Evolutionary conservation across 2,113 vertebrate genomes (phyloP).

Genomic region (Toxotes jaculatrix): DNA sequence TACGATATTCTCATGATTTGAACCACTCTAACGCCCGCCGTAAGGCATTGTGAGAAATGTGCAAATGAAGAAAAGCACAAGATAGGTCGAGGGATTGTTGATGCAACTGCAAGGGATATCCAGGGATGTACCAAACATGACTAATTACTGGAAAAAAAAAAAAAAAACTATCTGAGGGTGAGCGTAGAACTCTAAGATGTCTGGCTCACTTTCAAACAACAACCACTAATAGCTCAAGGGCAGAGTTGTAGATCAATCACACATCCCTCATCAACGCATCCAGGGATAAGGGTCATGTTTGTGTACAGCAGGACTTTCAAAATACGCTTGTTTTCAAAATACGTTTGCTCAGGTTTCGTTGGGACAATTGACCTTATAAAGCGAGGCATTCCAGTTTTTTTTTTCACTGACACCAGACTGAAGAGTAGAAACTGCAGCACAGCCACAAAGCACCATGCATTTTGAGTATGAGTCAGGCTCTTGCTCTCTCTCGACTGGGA

Average conservation of each 20-base stretch:
- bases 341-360: conserved; percentile 21
- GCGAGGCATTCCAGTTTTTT: conserved; percentile 16
- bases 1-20: conserved; percentile 8
- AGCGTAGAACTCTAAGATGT: neutral
- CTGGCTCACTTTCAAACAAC: neutral
- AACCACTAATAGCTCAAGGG: conserved; percentile 23
- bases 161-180: neutral
- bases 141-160: neutral
- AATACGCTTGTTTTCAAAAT: conserved; percentile 63
- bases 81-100: neutral
- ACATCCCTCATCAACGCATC: conserved; percentile 13
- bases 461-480: conserved; percentile 47
- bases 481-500: conserved; percentile 17
- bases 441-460: conserved; percentile 31
- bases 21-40: neutral
- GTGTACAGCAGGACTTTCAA: conserved; percentile 34
- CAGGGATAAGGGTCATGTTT: conserved; percentile 41
- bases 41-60: neutral
- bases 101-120: neutral
- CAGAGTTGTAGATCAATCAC: conserved; percentile 10
- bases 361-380: conserved; percentile 51
- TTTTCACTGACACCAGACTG: neutral
- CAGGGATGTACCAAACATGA: neutral
- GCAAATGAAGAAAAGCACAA: neutral
- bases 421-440: conserved; percentile 32